phyloP scores from a whole-genome alignment of 2,888 invertebrate genomes.

The Shargacucullia verbasci region DNA sequence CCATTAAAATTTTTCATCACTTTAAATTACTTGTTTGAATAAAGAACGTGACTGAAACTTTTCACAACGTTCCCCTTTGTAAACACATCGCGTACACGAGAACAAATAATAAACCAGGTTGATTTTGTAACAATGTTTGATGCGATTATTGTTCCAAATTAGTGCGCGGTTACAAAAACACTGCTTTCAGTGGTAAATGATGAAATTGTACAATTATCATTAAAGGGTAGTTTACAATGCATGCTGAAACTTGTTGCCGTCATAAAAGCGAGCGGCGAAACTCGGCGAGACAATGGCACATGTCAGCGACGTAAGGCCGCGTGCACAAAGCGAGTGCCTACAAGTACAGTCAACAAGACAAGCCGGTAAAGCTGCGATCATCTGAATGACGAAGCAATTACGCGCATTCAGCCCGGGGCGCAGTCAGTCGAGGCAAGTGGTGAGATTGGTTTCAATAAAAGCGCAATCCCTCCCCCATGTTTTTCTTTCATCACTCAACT shows the following conservation, averaged over 20 bases:
- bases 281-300: conserved; percentile 75
- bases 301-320: conserved; percentile 78
- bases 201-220: conserved; percentile 56
- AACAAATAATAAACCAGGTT: conserved; percentile 38
- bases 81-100: conserved; percentile 53
- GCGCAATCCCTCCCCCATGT: conserved; percentile 85
- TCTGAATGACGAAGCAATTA: conserved; percentile 88
- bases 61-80: conserved; percentile 61
- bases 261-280: conserved; percentile 73
- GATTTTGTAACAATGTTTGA: conserved; percentile 40
- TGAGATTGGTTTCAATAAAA: conserved; percentile 89
- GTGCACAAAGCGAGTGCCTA: conserved; percentile 79
- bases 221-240: conserved; percentile 57
- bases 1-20: conserved; percentile 76
- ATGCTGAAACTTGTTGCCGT: conserved; percentile 68
- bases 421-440: conserved; percentile 85
- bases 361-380: conserved; percentile 82
- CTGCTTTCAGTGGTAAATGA: conserved; percentile 32
- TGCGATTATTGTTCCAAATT: conserved; percentile 41
- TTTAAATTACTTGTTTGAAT: conserved; percentile 67
- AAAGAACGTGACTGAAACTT: conserved; percentile 67
- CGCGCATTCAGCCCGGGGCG: conserved; percentile 82
- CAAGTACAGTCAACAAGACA: conserved; percentile 85
- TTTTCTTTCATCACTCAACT: conserved; percentile 86
- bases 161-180: conserved; percentile 38